phyloP scores from a whole-genome alignment of 1,140 invertebrate species.

The Nomia melanderi region DNA sequence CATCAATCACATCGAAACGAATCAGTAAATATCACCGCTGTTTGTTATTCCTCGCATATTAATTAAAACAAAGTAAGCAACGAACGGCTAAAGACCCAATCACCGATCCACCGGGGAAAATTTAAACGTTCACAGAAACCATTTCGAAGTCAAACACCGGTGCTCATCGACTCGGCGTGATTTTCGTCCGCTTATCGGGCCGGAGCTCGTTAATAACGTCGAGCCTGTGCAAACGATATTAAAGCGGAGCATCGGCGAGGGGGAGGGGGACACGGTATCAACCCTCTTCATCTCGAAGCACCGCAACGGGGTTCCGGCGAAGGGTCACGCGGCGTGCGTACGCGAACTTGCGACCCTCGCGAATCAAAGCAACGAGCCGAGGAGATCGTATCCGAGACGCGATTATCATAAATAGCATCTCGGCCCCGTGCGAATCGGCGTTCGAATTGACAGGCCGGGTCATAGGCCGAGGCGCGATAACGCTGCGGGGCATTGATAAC shows the following conservation, averaged over 20 bases:
- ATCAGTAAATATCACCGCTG: no score
- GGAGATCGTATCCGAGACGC: slow-evolving; percentile 17
- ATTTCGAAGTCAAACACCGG: no score
- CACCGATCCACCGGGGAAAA: no score
- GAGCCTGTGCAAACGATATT: background rate
- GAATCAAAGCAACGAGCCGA: background rate
- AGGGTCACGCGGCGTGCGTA: slow-evolving; percentile 4
- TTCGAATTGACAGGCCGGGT: slow-evolving; percentile 8
- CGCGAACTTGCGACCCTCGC: slow-evolving; percentile 9
- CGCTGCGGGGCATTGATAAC: background rate
- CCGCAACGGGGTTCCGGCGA: background rate
- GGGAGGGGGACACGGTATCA: background rate
- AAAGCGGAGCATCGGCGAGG: background rate
- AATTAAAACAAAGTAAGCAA: no score
- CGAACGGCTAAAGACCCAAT: no score
- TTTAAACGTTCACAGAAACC: no score
- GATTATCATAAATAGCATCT: slow-evolving; percentile 41
- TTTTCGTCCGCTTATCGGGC: slow-evolving; percentile 1
- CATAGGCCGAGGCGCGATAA: slow-evolving; percentile 3
- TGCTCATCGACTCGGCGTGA: background rate
- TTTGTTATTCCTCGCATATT: no score
- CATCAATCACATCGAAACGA: no score
- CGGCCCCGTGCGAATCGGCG: slow-evolving; percentile 4
- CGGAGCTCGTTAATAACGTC: slow-evolving; percentile 1
- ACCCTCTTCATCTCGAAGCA: slow-evolving; percentile 4